Evolutionary conservation across 1,140 invertebrate genomes (phyloP).

Genomic region (Bicyclus anynana): DNA sequence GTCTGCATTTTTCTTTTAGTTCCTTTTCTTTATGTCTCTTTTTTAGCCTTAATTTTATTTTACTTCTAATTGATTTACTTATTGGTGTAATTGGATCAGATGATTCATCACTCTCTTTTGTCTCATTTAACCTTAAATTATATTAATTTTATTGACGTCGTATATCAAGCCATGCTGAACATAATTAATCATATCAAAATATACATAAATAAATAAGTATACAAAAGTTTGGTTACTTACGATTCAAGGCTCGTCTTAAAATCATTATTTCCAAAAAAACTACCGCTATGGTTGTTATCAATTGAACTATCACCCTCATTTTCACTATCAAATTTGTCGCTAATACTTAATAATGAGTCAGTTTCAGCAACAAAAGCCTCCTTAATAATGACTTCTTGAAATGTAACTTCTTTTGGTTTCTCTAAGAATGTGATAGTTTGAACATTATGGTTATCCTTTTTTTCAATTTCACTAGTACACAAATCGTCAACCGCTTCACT

Average conservation of each 20-base stretch:
- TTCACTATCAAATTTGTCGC: conserved; percentile 30
- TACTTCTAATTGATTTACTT: conserved; percentile 40
- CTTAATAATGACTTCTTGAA: conserved; percentile 32
- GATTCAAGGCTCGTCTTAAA: conserved; percentile 51
- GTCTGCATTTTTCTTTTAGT: conserved; percentile 33
- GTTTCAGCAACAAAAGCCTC: conserved; percentile 36
- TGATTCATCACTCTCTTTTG: conserved; percentile 42
- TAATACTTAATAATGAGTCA: conserved; percentile 21
- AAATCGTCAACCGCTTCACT: conserved; percentile 29
- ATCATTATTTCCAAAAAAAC: conserved; percentile 31
- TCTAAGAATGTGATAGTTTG: conserved; percentile 29
- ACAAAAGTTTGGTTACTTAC: no score
- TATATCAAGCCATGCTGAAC: no score
- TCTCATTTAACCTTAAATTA: conserved; percentile 49
- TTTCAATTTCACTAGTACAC: background rate
- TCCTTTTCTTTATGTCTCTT: conserved; percentile 40
- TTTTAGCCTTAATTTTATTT: conserved; percentile 43
- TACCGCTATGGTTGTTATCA: conserved; percentile 19
- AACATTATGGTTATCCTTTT: conserved; percentile 5
- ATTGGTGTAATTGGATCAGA: conserved; percentile 30
- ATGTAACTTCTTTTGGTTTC: conserved; percentile 31
- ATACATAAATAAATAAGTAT: no score
- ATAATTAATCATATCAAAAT: no score
- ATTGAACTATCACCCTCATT: conserved; percentile 24
- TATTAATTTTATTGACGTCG: background rate